A percentile compares a stretch with the other conserved stretches of the same genome.
Evolutionary conservation across 2,888 invertebrate genomes (phyloP).

Genomic region (Adelphocoris suturalis): DNA sequence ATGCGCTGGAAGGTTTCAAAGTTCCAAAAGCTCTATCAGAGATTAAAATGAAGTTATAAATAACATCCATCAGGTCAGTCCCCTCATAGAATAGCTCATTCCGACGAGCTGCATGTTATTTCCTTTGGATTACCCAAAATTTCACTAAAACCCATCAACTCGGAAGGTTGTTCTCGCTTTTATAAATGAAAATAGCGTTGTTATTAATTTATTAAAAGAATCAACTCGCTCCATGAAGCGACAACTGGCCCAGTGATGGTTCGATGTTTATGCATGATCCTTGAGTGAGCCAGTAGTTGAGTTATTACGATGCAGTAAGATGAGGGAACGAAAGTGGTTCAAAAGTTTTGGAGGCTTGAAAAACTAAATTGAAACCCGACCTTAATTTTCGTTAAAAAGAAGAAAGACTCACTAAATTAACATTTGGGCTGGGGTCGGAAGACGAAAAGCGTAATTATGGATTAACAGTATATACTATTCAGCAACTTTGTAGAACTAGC

Average conservation of each 20-base stretch:
- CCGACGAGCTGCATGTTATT: background rate
- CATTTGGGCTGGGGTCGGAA: no score
- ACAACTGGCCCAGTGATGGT: background rate
- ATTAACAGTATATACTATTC: no score
- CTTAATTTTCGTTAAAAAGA: no score
- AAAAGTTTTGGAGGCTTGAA: background rate
- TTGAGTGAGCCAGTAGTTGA: background rate
- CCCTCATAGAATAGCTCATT: constrained; percentile 8
- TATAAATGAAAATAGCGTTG: background rate
- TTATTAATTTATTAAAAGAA: constrained; percentile 39
- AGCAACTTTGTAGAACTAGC: no score
- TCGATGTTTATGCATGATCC: constrained; percentile 21
- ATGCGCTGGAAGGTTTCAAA: no score
- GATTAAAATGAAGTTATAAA: background rate
- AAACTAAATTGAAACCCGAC: background rate
- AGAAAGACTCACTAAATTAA: no score
- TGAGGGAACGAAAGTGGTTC: background rate
- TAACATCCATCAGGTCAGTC: constrained; percentile 1
- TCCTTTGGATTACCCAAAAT: background rate
- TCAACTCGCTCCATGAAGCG: constrained; percentile 24
- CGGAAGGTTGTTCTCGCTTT: background rate
- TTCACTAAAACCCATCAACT: constrained; percentile 7
- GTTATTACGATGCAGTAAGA: background rate
- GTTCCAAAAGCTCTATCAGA: no score
- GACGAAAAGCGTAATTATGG: no score